Percentiles rank a stretch among this genome's conserved stretches.
Conservation (phyloP, 2,888 invertebrate genomes). For the Philaethria dido region DNA sequence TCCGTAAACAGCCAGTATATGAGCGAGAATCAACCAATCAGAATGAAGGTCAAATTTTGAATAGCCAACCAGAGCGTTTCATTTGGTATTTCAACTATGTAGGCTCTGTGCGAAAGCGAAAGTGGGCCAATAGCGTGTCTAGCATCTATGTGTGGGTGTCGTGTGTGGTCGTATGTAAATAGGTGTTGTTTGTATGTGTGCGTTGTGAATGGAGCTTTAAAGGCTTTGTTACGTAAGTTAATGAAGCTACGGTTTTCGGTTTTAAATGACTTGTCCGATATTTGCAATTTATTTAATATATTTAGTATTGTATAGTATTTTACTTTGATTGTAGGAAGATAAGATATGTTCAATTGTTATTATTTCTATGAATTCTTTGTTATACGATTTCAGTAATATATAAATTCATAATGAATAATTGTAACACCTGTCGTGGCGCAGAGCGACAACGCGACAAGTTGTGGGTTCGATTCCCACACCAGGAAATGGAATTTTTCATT, state of each 20-base stretch:
- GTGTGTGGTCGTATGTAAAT: constrained; percentile 54
- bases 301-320: not conserved
- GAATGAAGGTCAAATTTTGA: constrained; percentile 70
- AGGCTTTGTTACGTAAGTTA: constrained; percentile 47
- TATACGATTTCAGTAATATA: too few relatives aligned
- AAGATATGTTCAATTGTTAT: constrained; percentile 3
- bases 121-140: constrained; percentile 70
- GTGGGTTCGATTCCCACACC: too few relatives aligned
- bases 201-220: constrained; percentile 60
- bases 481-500: too few relatives aligned
- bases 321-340: not conserved
- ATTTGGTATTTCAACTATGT: constrained; percentile 76
- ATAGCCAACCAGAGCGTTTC: constrained; percentile 63
- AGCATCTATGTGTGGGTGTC: constrained; percentile 58
- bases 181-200: constrained; percentile 48
- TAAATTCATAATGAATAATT: not conserved
- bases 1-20: constrained; percentile 67
- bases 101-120: constrained; percentile 77
- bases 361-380: not conserved
- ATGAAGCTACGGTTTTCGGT: constrained; percentile 37
- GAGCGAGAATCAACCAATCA: constrained; percentile 64
- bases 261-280: constrained; percentile 34
- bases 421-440: too few relatives aligned
- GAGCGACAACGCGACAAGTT: too few relatives aligned
- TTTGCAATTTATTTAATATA: constrained; percentile 20